Base-by-base conservation (phyloP, 2,888 invertebrate species). In the Argyresthia goedartella region DNA sequence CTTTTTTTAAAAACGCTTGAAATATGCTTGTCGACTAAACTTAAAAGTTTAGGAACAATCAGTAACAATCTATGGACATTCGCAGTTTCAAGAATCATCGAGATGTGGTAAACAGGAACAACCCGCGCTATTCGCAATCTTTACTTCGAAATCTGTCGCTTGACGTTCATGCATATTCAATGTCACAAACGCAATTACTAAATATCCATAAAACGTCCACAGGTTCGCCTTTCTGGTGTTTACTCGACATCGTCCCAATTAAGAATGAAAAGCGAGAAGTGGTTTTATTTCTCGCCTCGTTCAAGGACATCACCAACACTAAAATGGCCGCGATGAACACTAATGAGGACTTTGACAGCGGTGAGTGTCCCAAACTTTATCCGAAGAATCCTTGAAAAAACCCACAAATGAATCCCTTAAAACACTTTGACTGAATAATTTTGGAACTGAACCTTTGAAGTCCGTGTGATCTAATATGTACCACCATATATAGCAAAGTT, bases 201-300 rank as follows among this genome's bases (percentile, higher is more conserved):
- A 25, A 25, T 25, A 25, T 25, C 25, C 25, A 25, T 25, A 25
- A 25, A 25, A 25, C 25, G 25, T 25, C 25, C 25, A 25, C 89
- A 97, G 97, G 95, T 60, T 91, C 92, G 63, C 93, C 95, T 52
- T 98, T 98, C 84, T 96, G 97, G 95, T 98, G 97, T 86, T 90
- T 98, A 64, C 90, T 98, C 84, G 98, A 98, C 87, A 96, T 98
- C 78, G 97, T 98, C 57, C 98, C 98, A 71, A 98, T 98, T 85
- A 98, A 98, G 88, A 98, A 98, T 90, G 98, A 98, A 80, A 98
- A 98, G 81, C 91, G 97, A 58, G 97, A 97, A 88, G 97, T 98
- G 70, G 98, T 98, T 35, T 88, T 98, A 66, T 98, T 96, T 80
- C 90, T 98, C 75, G 97, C 97, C 57, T 97, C 97, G 16, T 97